Base-by-base conservation (phyloP, 2,797 vertebrate genomes). In the Myotis myotis region DNA sequence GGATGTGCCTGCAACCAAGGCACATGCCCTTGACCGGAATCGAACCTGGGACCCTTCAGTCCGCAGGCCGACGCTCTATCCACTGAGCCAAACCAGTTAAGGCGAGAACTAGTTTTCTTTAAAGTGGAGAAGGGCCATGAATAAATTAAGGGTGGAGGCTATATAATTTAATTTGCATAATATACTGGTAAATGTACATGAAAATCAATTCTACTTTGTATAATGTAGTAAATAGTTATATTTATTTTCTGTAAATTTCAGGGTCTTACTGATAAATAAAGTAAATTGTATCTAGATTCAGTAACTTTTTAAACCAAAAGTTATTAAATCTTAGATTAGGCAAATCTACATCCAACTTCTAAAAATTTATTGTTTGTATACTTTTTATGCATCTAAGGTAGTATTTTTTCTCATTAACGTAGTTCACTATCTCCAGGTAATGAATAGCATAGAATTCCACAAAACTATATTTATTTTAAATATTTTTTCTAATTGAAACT, bases 321-420 rank as follows among this genome's bases (percentile, higher is more conserved):
- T 4, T 1, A 20, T 64, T 80, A 82, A 41, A 51, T 62, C 12
- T 76, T 85, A 53, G 19, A 80, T 71, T 71, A 22, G 71, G 38
- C 87, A 55, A 78, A 79, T 71, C 68, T 25, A 62, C 38, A 57
- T 81, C 71, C 36, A 85, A 64, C 22, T 94, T 93, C 70, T 90
- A 83, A 86, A 93, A 85, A 51, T 82, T 2, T 57, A 53, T 64
- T 51, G 1, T 86, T 87, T 87, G 6, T n/a, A 33, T 83, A 76
- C 9, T 83, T 66, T 94, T 87, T 62, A 41, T 66, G n/a, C 36
- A 15, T 62, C 3, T 62, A 49, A 74, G 25, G 62, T 60, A 51
- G 33, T 85, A 28, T 47, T 74, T 89, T 82, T 86, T 55, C 41
- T 76, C 13, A 64, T 64, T 87, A 79, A 53, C 8, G 38, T 30